Evolutionary conservation across 1,140 invertebrate species (phyloP).

Genomic region (Anastatus disparis): DNA sequence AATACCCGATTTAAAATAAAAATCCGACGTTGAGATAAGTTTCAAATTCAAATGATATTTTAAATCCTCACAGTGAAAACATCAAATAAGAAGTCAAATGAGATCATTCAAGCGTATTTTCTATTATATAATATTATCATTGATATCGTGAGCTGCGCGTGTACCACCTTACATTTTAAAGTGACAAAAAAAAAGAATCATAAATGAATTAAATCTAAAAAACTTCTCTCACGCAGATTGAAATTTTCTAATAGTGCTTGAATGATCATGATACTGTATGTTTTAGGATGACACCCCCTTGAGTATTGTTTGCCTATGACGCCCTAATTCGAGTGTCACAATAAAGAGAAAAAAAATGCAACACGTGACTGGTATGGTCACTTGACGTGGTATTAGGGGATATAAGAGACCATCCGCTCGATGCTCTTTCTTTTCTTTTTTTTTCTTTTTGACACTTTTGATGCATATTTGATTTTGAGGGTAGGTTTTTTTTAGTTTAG

Average conservation of each 20-base stretch:
- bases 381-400: slow-evolving; percentile 51
- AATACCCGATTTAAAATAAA: too few relatives aligned
- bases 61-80: neutral
- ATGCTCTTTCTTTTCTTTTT: neutral
- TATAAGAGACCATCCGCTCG: neutral
- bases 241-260: slow-evolving; percentile 53
- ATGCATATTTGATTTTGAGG: slow-evolving; percentile 47
- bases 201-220: neutral
- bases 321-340: slow-evolving; percentile 53
- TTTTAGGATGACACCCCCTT: slow-evolving; percentile 47
- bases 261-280: slow-evolving; percentile 50
- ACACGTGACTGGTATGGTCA: slow-evolving; percentile 52
- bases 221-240: slow-evolving; percentile 59
- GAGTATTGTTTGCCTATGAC: slow-evolving; percentile 43
- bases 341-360: too few relatives aligned
- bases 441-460: too few relatives aligned
- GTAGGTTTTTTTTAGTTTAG: neutral
- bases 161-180: too few relatives aligned
- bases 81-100: slow-evolving; percentile 16
- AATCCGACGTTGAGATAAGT: too few relatives aligned
- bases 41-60: neutral
- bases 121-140: too few relatives aligned
- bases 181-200: neutral
- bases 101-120: neutral
- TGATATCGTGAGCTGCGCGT: too few relatives aligned